Conservation (phyloP, 2,888 invertebrate species). For the Agrochola lota region DNA sequence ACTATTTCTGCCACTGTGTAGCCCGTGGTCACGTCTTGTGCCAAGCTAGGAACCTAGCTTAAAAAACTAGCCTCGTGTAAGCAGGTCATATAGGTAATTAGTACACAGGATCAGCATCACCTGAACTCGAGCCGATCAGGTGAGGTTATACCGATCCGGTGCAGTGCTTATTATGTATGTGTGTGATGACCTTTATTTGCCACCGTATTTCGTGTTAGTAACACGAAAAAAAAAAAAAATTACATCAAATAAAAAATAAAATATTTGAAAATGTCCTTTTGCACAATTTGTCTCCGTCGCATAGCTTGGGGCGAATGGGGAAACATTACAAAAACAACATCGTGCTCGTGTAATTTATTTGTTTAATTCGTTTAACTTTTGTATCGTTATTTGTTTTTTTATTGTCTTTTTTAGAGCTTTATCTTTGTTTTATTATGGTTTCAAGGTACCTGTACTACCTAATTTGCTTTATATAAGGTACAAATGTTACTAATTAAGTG, state of each 20-base stretch:
- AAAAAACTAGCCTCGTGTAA: too few relatives aligned
- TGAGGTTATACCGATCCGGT: neutral
- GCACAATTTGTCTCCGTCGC: conserved; percentile 10
- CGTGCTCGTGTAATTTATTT: conserved; percentile 45
- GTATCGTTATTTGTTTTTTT: conserved; percentile 29
- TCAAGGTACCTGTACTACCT: neutral
- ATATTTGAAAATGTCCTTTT: neutral
- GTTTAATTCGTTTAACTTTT: conserved; percentile 46
- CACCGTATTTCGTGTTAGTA: neutral
- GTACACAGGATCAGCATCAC: neutral
- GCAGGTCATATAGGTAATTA: too few relatives aligned
- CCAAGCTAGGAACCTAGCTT: too few relatives aligned
- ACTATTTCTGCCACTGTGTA: too few relatives aligned
- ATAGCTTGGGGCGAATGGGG: conserved; percentile 16
- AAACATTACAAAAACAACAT: conserved; percentile 16
- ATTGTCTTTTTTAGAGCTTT: conserved; percentile 29
- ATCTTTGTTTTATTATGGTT: conserved; percentile 26
- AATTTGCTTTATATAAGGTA: neutral
- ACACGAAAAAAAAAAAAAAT: neutral
- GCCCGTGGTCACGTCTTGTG: too few relatives aligned
- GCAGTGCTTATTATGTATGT: neutral
- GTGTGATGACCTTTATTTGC: neutral
- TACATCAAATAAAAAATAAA: neutral
- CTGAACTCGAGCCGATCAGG: neutral
- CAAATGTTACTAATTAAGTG: neutral